Base-by-base conservation (phyloP, 1,140 invertebrate genomes). In the Apocrypta bakeri region DNA sequence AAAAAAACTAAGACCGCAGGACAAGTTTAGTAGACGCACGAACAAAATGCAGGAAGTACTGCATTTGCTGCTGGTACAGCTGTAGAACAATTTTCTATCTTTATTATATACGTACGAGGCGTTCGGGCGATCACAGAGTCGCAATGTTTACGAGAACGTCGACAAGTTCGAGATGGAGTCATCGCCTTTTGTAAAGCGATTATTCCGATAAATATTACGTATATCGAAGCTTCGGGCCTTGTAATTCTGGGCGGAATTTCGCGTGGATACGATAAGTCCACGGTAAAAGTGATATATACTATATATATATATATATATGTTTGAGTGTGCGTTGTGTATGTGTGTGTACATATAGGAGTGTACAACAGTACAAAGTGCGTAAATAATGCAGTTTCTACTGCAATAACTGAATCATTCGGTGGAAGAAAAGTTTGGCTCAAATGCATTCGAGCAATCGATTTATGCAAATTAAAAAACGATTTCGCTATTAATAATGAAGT, bases 71-170 rank as follows among this genome's bases (percentile, higher is more conserved):
- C n/a, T 21, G 69, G 2, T 37, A 31, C 68, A 71, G 68, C 31
- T 71, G 27, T 71, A 73, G 9, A 9, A 81, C n/a, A n/a, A n/a
- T n/a, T 42, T 21, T 17, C 25, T 66, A 37, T 37, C 33, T 24
- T n/a, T n/a, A n/a, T n/a, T n/a, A n/a, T n/a, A n/a, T n/a, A n/a
- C n/a, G n/a, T 24, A 72, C 78, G 9, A 21, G 24, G 17, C 40
- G 31, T 24, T 37, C 33, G 14, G n/a, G 61, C 17, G 17, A n/a
- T 2, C 64, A 66, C 25, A 11, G 8, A n/a, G 17, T 21, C 71
- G 27, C 72, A 14, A 82, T 82, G 80, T 81, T 81, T 74, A 81
- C 71, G 71, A 48, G 56, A 11, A 66, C 25, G 71, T 56, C 68
- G 78, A 31, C 40, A 61, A n/a, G 63, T 40, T 37, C 68, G 56